These are phyloP conservation scores for Rhimphoctona megacephalus DNA, from an alignment of 2,888 invertebrate species.

Conservation along the genomic window DNA sequence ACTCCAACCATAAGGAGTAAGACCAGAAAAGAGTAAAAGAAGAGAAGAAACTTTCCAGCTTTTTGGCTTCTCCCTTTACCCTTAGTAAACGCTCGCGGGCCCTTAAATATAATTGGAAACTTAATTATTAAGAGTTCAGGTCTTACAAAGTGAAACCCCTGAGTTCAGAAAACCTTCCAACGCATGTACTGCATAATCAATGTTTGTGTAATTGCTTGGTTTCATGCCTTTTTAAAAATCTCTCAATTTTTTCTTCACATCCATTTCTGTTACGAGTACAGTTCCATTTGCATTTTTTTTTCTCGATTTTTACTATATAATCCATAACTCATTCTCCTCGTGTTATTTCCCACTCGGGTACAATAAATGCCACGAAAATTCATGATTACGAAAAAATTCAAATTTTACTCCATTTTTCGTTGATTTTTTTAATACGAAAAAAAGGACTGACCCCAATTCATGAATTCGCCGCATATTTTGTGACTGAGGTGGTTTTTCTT, in stretches of 20 bases:
- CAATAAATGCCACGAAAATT: background rate
- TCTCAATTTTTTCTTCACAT: background rate
- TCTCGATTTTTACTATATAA: background rate
- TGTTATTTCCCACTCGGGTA: background rate
- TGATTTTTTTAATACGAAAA: background rate
- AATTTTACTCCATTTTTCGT: background rate
- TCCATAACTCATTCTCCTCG: background rate
- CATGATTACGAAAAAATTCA: background rate
- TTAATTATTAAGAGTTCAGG: conserved; percentile 20
- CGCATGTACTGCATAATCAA: background rate
- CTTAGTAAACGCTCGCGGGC: conserved; percentile 22
- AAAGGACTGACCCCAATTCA: background rate
- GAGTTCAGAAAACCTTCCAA: conserved; percentile 3
- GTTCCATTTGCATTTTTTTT: background rate
- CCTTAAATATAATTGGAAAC: conserved; percentile 14
- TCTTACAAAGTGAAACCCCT: background rate
- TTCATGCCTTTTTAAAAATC: background rate
- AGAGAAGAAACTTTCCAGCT: background rate
- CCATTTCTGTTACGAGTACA: background rate
- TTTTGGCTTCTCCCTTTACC: background rate
- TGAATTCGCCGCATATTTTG: background rate
- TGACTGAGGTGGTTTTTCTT: background rate
- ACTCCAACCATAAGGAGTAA: background rate
- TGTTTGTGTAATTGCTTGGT: conserved; percentile 1
- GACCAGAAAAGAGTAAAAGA: background rate